Conservation (phyloP, 2,797 vertebrate genomes). For the Apogon talboti region DNA sequence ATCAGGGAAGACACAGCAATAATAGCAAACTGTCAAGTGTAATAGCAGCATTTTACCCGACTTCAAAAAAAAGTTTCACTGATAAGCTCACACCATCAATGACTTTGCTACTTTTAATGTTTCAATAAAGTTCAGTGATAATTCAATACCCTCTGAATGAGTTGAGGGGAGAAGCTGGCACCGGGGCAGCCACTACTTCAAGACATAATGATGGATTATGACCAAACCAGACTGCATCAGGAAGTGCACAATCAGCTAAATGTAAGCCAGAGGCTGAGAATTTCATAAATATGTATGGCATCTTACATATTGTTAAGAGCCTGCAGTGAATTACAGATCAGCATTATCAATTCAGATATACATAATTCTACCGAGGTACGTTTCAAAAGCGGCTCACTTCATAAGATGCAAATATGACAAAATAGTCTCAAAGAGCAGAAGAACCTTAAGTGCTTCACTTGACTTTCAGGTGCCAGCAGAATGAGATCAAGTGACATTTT, state of each 20-base stretch:
- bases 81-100: constrained; percentile 19
- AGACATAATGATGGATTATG: constrained; percentile 83
- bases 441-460: constrained; percentile 58
- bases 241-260: constrained; percentile 82
- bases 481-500: constrained; percentile 70
- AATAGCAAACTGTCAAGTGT: not conserved
- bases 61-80: constrained; percentile 27
- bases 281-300: constrained; percentile 84
- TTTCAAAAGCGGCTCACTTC: constrained; percentile 62
- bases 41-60: constrained; percentile 3
- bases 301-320: constrained; percentile 75
- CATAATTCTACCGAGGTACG: constrained; percentile 68
- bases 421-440: constrained; percentile 53
- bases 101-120: constrained; percentile 45
- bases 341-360: constrained; percentile 75
- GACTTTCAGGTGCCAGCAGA: constrained; percentile 57
- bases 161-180: constrained; percentile 1
- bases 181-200: constrained; percentile 41
- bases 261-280: constrained; percentile 70
- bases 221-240: constrained; percentile 63
- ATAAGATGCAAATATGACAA: constrained; percentile 68
- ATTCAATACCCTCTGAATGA: constrained; percentile 42
- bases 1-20: not conserved
- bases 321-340: constrained; percentile 76
- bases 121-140: constrained; percentile 62